Base-by-base conservation (phyloP, 2,888 invertebrate species). In the Tryphoninae sp. region DNA sequence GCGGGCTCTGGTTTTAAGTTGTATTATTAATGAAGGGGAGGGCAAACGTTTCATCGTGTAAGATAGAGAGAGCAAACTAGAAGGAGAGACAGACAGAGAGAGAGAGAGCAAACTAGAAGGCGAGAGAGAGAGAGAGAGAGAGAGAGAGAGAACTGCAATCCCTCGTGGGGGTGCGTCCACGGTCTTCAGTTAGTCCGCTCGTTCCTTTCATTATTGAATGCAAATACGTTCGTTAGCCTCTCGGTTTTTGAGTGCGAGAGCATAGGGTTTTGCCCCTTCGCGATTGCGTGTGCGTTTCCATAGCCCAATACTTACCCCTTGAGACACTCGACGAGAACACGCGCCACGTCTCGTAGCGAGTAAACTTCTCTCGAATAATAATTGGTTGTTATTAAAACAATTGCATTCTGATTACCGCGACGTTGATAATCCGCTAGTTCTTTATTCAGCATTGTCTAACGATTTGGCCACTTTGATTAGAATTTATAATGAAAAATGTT, bases 201-300 rank as follows among this genome's bases (percentile, higher is more conserved):
- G 84, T 51, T 80, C 62, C 83, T 86, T 88, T 86, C 87, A 88
- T 89, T 87, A 88, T 89, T 87, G 85, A 85, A 89, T 88, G 88
- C 86, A 89, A 89, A 89, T 88, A 84, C 86, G 87, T 86, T 88
- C 87, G 88, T 89, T 87, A 88, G 86, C 83, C 78, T 73, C 76
- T 80, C 78, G 84, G 71, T 86, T 87, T 87, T 87, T 83, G 75
- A 86, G 85, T 81, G 64, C 83, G 75, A n/a, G 72, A n/a, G 59
- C 42, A 82, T 51, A 51, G 72, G 71, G 81, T 59, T 64, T 42
- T 55, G 71, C 69, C 75, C 75, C 62, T 74, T 71, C 19, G 49
- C 6, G 67, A 33, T 51, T 6, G 55, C 33, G 59, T 69, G 62
- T 33, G 51, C 33, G 67, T 77, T 62, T 69, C 26, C 51, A 51